Base-by-base conservation (phyloP, 1,140 invertebrate species). In the Ips nitidus region DNA sequence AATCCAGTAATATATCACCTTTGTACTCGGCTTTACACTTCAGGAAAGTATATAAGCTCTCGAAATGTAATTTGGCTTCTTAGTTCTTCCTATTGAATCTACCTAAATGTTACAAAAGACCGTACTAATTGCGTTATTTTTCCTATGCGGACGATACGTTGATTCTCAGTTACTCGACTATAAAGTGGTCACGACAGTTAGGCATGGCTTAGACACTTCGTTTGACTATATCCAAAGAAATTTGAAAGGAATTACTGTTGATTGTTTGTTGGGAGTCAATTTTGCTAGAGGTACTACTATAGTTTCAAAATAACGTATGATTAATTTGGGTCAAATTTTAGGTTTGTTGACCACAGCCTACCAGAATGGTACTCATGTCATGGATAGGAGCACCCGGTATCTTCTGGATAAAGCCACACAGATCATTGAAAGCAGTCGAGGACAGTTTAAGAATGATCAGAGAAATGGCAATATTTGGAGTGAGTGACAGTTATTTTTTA, bases 231-330 rank as follows among this genome's bases (percentile, higher is more conserved):
- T 75, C 4, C 52, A 71, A 1, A 38, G 43, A 52, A 62, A 75
- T 55, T 43, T 70, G 2, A 36, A 74, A 22, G 45, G 57, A 53
- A 64, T 69, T 55, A 75, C 71, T 58, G 70, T 71, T 6, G 75
- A 75, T 58, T 75, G 75, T 71, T 45, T 71, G 36, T 55, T 74
- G 56, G 75, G 75, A 41, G 71, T 75, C 4, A 71, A 67, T 38
- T 59, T 75, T 41, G 68, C 61, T 6, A 56, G 63, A 61, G 71
- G 73, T 75, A 37, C 53, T 56, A 7, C 5, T 56, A 52, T 8
- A 5, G 22, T 38, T 59, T 41, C 1, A 3, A 59, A 7, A 5
- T 59, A 41, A 8, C 2, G 40, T 22, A 1, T 2, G 8, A 59
- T n/a, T 42, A 59, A 59, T 41, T 22, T 22, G 22, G 22, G n/a